Percentiles rank a stretch among this genome's conserved stretches.
Evolutionary conservation across 2,797 vertebrate species (phyloP).

Genomic region (Tragopan temminckii): DNA sequence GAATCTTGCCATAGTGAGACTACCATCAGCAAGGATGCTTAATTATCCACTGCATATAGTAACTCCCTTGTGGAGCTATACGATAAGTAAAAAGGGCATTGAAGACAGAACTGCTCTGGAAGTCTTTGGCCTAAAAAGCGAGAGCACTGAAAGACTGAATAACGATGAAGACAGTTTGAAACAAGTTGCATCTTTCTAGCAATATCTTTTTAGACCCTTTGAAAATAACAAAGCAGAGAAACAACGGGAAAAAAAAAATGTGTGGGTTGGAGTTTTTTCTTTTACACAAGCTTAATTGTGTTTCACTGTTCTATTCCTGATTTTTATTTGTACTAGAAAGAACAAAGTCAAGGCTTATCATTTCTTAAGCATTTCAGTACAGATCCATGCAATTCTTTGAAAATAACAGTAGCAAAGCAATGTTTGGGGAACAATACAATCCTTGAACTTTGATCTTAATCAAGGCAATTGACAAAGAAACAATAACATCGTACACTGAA

Average conservation of each 20-base stretch:
- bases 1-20: conserved; percentile 32
- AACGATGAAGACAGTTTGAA: neutral
- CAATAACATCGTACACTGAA: neutral
- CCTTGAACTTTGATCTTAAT: conserved; percentile 37
- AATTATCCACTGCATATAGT: conserved; percentile 50
- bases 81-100: conserved; percentile 37
- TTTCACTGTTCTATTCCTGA: neutral
- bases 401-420: conserved; percentile 2
- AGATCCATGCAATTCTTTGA: neutral
- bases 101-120: conserved; percentile 40
- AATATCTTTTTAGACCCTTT: neutral
- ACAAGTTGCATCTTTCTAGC: neutral
- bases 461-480: conserved; percentile 9
- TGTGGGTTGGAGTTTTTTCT: neutral
- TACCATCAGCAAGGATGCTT: conserved; percentile 61
- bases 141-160: neutral
- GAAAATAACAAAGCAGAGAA: neutral
- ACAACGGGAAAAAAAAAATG: neutral
- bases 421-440: neutral
- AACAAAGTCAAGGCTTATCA: neutral
- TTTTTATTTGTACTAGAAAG: conserved; percentile 3
- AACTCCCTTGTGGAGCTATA: conserved; percentile 54
- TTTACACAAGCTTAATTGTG: neutral
- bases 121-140: neutral
- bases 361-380: neutral